Evolutionary conservation across 2,888 invertebrate species (phyloP), one percentile per base, ranked within the genome.

Genomic region (Seladonia tumulorum): DNA sequence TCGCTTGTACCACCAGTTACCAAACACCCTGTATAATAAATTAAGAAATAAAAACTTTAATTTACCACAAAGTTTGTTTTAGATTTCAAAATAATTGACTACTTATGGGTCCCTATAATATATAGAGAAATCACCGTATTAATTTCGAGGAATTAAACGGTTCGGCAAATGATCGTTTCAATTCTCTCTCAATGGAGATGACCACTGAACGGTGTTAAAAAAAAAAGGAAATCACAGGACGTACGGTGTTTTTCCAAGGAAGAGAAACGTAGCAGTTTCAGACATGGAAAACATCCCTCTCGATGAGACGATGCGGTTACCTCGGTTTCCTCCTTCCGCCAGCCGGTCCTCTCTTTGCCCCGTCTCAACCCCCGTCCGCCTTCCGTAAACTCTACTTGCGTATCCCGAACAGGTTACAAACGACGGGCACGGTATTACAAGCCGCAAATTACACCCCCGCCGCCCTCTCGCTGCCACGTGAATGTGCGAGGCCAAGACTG

Each of bases 261-360:
- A 73, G 63, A 53, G 47, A 66, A 81, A 66, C 68, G 86, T 68
- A 80, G 77, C 78, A 85, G 86, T 86, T 88, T 86, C 88, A 60
- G 78, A 88, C 74, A 86, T 80, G 87, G 90, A 91, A 91, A 91
- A 91, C 91, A 90, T 91, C 90, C 90, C 87, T 39, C 89, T 89
- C 92, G 89, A 92, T 92, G 92, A 92, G 92, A 93, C 91, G 89
- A 89, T 93, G 93, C 91, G 93, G 93, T 93, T 93, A 91, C 91
- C 83, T 91, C 78, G 77, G 76, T 86, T 84, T 76, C 68, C 85
- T 76, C 81, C 74, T 81, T 89, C 85, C 76, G 60, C 73, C 72
- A n/a, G 47, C 76, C 83, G n/a, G 57, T 57, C 81, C 81, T 81
- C 78, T 84, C 87, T 76, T 10, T 1, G 8, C 39, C 42, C 70